These are phyloP conservation scores for Sesia bembeciformis DNA, from an alignment of 2,888 invertebrate species.

Conservation along the genomic window DNA sequence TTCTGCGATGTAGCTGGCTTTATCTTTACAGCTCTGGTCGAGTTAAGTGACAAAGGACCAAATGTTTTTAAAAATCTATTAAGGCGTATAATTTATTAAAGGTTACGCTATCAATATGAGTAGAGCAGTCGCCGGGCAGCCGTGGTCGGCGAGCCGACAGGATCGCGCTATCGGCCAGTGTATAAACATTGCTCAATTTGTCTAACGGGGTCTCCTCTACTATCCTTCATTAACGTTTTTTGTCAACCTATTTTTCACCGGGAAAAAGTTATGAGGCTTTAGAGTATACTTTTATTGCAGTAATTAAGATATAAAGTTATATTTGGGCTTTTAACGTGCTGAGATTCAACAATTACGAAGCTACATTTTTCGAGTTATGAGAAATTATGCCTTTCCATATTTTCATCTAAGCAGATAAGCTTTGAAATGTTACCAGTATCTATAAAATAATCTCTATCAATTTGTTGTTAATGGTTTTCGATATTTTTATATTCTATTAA, in stretches of 20 bases:
- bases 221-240: constrained; percentile 56
- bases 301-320: constrained; percentile 64
- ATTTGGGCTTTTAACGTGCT: constrained; percentile 55
- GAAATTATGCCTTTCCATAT: neutral
- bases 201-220: constrained; percentile 31
- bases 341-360: neutral
- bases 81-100: constrained; percentile 54
- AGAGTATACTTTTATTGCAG: constrained; percentile 61
- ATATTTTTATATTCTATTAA: too few relatives aligned
- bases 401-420: neutral
- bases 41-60: constrained; percentile 26
- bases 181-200: constrained; percentile 56
- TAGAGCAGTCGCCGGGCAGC: constrained; percentile 1
- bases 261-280: constrained; percentile 56
- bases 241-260: constrained; percentile 50
- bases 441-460: too few relatives aligned
- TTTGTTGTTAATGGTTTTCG: too few relatives aligned
- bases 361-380: neutral
- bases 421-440: too few relatives aligned
- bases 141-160: constrained; percentile 20
- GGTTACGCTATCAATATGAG: constrained; percentile 28
- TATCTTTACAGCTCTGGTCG: constrained; percentile 21
- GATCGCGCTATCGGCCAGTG: constrained; percentile 35
- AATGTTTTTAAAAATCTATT: constrained; percentile 35
- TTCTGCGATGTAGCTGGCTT: constrained; percentile 14